A percentile compares a stretch with the other conserved stretches of the same genome.
phyloP scores from a whole-genome alignment of 2,797 vertebrate species.

The Coreius guichenoti region DNA sequence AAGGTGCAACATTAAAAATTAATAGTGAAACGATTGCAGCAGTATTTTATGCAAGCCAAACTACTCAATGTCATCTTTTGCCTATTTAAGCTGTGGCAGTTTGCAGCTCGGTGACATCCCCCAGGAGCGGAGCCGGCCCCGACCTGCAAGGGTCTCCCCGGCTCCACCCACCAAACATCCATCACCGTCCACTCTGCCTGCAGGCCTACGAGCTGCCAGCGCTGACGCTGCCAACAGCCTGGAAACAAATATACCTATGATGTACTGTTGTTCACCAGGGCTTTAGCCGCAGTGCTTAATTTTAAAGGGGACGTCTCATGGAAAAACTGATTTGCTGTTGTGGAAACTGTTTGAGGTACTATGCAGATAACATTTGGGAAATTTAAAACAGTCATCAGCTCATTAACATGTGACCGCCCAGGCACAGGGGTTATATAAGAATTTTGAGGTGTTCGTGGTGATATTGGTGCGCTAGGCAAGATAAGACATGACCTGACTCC shows the following conservation, averaged over 20 bases:
- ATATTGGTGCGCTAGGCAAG: neutral
- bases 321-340: constrained; percentile 17
- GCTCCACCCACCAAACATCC: constrained; percentile 46
- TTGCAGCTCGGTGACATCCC: constrained; percentile 59
- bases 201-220: constrained; percentile 13
- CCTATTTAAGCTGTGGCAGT: constrained; percentile 57
- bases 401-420: neutral
- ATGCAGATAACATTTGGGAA: neutral
- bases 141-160: constrained; percentile 36
- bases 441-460: neutral
- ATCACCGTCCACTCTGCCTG: constrained; percentile 36
- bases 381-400: neutral
- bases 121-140: constrained; percentile 39
- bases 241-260: constrained; percentile 35
- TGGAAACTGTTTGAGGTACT: constrained; percentile 4
- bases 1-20: constrained; percentile 85
- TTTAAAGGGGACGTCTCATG: neutral
- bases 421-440: neutral
- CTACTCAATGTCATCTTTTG: constrained; percentile 66
- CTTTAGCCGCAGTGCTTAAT: constrained; percentile 13
- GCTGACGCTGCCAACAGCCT: constrained; percentile 17
- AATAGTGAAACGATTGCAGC: constrained; percentile 82
- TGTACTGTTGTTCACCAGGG: constrained; percentile 21
- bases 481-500: neutral
- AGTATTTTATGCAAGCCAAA: constrained; percentile 78